Base-by-base conservation (phyloP, 2,797 vertebrate genomes). In the Xiphophorus birchmanni region DNA sequence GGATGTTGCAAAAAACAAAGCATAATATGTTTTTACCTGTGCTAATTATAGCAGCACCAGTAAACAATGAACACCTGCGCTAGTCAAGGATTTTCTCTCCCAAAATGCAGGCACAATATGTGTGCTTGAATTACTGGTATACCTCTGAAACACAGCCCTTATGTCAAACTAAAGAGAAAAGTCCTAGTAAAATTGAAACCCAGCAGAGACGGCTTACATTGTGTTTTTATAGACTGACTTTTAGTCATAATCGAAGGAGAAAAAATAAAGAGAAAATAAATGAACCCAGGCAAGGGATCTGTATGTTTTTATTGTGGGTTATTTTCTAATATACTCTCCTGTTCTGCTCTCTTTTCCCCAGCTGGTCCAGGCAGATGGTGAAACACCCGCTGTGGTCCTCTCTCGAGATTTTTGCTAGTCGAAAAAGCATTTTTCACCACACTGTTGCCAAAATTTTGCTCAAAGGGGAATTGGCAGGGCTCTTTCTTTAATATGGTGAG, bases 191-290 rank as follows among this genome's bases (percentile, higher is more conserved):
- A 26, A 40, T 58, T 4, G 69, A 52, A 78, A 26, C 5, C 37
- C 48, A 54, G 58, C 65, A 76, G 71, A 58, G 17, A 37, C 48
- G 42, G 15, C 32, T 10, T 65, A 48, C 26, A 79, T 74, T 58
- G 13, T 44, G 35, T 67, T 80, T 32, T 73, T 47, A 56, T 8
- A 45, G 37, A 18, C 58, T 73, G 85, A 84, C 82, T 86, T 88
- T 86, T 56, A 87, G 58, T 79, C 88, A 48, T 54, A 42, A 74
- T 80, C 77, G 83, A 75, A 81, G 6, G 76, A 81, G 12, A 81
- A 52, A 50, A 77, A 26, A 21, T 23, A 63, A 45, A 35, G 80
- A 77, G 72, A 77, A 69, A 79, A 80, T 50, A 87, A 83, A 83
- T 80, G 78, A 79, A 42, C 73, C 56, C 78, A 78, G 73, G 58